Base-by-base conservation (phyloP, 2,797 vertebrate species). In the Pelobates cultripes region DNA sequence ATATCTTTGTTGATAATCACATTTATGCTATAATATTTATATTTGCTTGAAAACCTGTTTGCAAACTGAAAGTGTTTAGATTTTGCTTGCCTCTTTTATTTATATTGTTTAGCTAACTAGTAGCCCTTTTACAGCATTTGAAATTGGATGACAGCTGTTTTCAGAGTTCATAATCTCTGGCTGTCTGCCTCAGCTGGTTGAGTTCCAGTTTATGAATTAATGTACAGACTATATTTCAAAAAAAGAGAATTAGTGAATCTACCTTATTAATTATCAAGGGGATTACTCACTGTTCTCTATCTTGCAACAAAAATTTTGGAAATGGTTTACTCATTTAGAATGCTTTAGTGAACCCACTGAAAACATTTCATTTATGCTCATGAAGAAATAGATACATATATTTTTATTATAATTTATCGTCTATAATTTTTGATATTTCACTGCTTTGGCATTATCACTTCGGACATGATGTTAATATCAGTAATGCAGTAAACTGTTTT, bases 171-270 rank as follows among this genome's bases (percentile, higher is more conserved):
- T 15, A 28, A 64, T 10, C 4, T 28, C 61, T 64, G 61, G 61
- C 61, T 64, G 6, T 10, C 28, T 64, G 61, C 61, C 61, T 17
- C 61, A 64, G 61, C n/a, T 64, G 61, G 61, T 64, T 40, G 61
- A 64, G n/a, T 64, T 64, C 61, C 61, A 64, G 61, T 64, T 64
- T 41, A 64, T 64, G 61, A 14, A 64, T 64, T 40, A 64, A 28
- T 64, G 61, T 64, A 64, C 3, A 64, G 61, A 41, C 61, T 40
- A 64, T 40, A 64, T 64, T 64, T 40, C 17, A 64, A 40, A 28
- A 28, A 64, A 2, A 7, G n/a, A 12, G 28, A 64, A 64, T 64
- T 28, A 64, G 61, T 40, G 7, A 64, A 40, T 64, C n/a, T 64
- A 64, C 61, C 61, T 64, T n/a, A 64, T 40, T 64, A 64, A 64